Base-by-base conservation (phyloP, 2,113 vertebrate species). In the Corythornis cristatus region DNA sequence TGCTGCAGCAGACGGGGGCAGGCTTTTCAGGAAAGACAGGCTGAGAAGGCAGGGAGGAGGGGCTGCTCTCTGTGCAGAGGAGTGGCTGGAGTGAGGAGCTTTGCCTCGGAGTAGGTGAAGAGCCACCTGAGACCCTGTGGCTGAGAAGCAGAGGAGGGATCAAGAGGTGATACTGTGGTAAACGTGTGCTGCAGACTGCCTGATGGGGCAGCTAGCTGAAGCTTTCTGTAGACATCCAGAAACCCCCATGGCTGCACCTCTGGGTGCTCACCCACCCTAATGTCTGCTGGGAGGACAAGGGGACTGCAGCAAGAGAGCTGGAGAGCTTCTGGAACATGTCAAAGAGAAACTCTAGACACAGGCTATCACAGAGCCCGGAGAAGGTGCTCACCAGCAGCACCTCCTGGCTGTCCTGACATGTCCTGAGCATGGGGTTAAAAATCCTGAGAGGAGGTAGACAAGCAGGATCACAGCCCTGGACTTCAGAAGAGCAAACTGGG, bases 1-100 rank as follows among this genome's bases (percentile, higher is more conserved):
- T 84, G 83, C 57, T 84, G 53, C 57, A 60, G 40, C 25, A 54
- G 90, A 35, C 3, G 26, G 65, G 43, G 84, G 89, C 91, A 90
- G 81, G 86, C 68, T 95, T 94, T 95, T 94, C 91, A 86, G 77
- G 93, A 88, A 94, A 90, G 56, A 80, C 90, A 81, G 68, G 83
- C 56, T 88, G 51, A 3, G 25, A 90, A 82, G 42, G 51, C 68
- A 90, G 74, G 73, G 29, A 86, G 77, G 28, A 83, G 22, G 6
- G 56, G 5, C 80, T 90, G 19, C 12, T 28, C 16, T 54, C 43
- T 22, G 16, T 71, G 65, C 48, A 88, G 33, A 86, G 73, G 73
- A 78, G 53, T 57, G 57, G 70, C 70, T 88, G 20, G 53, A 81
- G 43, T 54, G 51, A 25, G 56, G 51, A 92, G 56, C 28, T 83